These are phyloP conservation scores for Ictinia mississippiensis DNA, from an alignment of 2,797 vertebrate species.

Conservation along the genomic window DNA sequence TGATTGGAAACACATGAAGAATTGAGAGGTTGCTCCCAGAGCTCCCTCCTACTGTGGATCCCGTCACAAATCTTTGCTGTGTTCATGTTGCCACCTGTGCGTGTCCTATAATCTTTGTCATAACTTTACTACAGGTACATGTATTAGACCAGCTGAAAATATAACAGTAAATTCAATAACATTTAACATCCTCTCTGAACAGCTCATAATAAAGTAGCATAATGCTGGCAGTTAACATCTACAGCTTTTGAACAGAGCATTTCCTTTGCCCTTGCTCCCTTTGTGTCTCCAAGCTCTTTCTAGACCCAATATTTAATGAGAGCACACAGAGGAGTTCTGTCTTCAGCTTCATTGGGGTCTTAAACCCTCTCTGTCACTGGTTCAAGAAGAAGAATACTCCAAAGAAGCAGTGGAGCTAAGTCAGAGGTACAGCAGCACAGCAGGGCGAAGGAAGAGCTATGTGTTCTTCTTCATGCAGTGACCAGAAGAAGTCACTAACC, in stretches of 20 bases:
- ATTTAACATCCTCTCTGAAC: neutral
- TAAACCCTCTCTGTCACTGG: neutral
- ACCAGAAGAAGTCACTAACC: neutral
- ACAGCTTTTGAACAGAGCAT: neutral
- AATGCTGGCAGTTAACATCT: neutral
- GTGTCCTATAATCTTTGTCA: neutral
- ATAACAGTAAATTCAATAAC: neutral
- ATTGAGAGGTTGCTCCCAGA: neutral
- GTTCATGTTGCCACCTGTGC: neutral
- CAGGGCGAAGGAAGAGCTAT: neutral
- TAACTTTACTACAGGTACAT: neutral
- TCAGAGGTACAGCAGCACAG: neutral
- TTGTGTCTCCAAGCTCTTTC: neutral
- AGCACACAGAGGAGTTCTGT: neutral
- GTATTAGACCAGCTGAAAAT: neutral
- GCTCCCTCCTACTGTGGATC: neutral
- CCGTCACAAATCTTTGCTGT: neutral
- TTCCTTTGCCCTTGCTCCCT: neutral
- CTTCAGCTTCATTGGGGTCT: neutral
- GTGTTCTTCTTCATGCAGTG: neutral
- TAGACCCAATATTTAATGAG: neutral
- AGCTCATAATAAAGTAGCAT: neutral
- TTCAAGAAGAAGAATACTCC: neutral
- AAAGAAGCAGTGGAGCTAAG: neutral
- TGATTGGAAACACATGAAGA: neutral